Conservation (phyloP, 1,140 invertebrate species). For the Phenacoccus solenopsis region DNA sequence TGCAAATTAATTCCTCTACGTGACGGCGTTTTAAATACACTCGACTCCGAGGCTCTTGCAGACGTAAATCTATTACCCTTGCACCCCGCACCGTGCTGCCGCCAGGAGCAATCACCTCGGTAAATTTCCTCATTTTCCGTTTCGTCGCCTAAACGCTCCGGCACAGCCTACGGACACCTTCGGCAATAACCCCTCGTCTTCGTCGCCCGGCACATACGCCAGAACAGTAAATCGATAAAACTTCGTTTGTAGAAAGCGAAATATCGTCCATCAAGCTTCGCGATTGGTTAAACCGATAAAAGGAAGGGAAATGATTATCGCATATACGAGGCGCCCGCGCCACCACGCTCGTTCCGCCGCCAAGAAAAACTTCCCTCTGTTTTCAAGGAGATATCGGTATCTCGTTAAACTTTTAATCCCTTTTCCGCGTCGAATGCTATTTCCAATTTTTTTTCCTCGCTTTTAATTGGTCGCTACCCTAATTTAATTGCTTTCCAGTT, state of each 20-base stretch:
- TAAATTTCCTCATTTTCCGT: no score
- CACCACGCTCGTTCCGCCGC: background rate
- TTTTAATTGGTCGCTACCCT: background rate
- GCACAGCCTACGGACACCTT: no score
- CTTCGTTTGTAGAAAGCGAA: background rate
- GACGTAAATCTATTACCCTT: no score
- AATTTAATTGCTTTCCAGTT: background rate
- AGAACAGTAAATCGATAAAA: background rate
- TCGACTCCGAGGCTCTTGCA: no score
- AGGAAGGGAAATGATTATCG: background rate
- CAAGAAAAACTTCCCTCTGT: background rate
- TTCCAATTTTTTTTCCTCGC: background rate
- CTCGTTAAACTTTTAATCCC: constrained; percentile 1
- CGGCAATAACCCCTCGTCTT: no score
- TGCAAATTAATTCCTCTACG: no score
- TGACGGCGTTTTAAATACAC: no score
- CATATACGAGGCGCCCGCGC: no score
- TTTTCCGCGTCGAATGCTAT: background rate
- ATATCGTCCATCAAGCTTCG: background rate
- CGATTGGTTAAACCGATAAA: background rate
- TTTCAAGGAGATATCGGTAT: background rate
- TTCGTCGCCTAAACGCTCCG: no score
- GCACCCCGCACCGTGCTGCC: no score
- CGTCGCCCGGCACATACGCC: no score
- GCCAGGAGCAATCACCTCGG: no score